phyloP scores from a whole-genome alignment of 2,113 vertebrate species.

The Phainopepla nitens region DNA sequence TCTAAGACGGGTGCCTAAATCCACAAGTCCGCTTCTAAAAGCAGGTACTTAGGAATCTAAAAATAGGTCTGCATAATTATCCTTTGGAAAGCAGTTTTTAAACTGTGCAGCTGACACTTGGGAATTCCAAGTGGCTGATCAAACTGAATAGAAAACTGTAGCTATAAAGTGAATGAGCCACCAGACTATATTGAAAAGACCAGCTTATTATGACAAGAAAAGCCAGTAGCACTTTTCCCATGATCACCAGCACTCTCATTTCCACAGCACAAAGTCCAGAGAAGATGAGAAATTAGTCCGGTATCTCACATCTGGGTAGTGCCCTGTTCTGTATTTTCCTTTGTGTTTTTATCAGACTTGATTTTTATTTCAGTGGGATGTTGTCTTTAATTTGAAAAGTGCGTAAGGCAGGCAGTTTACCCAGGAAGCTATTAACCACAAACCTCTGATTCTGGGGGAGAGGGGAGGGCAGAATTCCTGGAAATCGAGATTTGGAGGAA shows the following conservation, averaged over 20 bases:
- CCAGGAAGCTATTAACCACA: slow-evolving; percentile 29
- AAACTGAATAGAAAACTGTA: slow-evolving; percentile 64
- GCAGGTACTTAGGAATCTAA: slow-evolving; percentile 46
- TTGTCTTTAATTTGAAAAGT: not conserved
- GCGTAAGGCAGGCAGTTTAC: not conserved
- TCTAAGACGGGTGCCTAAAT: slow-evolving; percentile 6
- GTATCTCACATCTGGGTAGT: not conserved
- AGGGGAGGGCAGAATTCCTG: not conserved
- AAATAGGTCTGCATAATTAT: slow-evolving; percentile 56
- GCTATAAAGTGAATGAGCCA: slow-evolving; percentile 49
- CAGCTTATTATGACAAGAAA: slow-evolving; percentile 47
- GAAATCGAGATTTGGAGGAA: not conserved
- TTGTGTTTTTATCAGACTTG: not conserved
- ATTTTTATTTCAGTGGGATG: not conserved
- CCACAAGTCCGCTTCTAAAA: slow-evolving; percentile 34
- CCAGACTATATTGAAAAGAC: slow-evolving; percentile 50
- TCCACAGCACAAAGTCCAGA: not conserved
- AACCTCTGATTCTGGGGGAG: not conserved
- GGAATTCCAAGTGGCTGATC: slow-evolving; percentile 65
- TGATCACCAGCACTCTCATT: slow-evolving; percentile 26
- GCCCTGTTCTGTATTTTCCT: not conserved
- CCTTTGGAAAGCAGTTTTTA: slow-evolving; percentile 52
- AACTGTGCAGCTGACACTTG: slow-evolving; percentile 56
- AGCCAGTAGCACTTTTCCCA: slow-evolving; percentile 43
- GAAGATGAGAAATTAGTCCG: not conserved